Evolutionary conservation across 2,888 invertebrate genomes (phyloP), one percentile per base, ranked within the genome.

Genomic region (Abscondita cerata): DNA sequence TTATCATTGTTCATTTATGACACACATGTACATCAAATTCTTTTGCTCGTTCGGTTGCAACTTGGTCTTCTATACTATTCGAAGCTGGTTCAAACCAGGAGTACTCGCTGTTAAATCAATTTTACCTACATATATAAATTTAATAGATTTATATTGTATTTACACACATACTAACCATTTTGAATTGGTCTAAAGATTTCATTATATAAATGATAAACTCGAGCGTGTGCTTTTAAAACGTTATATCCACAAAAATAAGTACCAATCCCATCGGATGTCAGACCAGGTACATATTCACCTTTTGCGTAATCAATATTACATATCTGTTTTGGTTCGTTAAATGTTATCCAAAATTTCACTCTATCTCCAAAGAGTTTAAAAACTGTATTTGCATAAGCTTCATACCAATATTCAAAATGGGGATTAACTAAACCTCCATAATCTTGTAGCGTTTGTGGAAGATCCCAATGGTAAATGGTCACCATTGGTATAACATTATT

Each of bases 241-340:
- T 87, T 86, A 73, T 89, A 88, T 0, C 81, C 81, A 63, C 87
- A 89, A 52, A 85, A 73, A 75, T 91, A 91, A 53, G 85, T 85
- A 0, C 83, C 85, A n/a, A 84, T 71, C 2, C 86, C 87, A 41
- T 82, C 72, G 1, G 80, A 78, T 13, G 70, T 68, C 33, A 83
- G 60, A 2, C 71, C 74, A 1, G 81, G 81, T 13, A 80, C 80
- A 31, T 64, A 56, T 0, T 20, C 34, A 70, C 62, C 78, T 58
- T 16, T 58, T 2, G 74, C 76, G 61, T 76, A 78, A 1, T 74
- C 76, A 8, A 60, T 62, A 9, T 67, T 53, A 52, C 76, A 75
- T 16, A 72, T 69, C 20, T 76, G 72, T 57, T 73, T 77, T 0
- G 83, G 83, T 68, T 84, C 84, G 67, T 85, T 86, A 58, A 84